phyloP scores from a whole-genome alignment of 2,113 vertebrate genomes.

The Cyphomyrus plagiostoma region DNA sequence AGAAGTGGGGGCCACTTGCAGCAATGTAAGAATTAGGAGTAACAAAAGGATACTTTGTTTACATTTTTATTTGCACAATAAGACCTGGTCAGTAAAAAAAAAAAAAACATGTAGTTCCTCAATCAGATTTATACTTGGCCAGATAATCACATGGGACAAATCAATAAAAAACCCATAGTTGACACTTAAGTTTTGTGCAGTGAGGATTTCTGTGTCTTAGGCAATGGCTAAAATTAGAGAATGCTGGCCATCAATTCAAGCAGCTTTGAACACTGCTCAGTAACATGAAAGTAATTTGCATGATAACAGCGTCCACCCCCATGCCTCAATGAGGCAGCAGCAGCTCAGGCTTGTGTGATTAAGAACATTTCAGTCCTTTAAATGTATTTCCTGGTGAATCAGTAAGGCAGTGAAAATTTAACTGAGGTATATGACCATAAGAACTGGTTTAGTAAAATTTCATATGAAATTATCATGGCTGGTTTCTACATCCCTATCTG shows the following conservation, averaged over 20 bases:
- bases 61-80: constrained; percentile 43
- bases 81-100: constrained; percentile 26
- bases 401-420: constrained; percentile 51
- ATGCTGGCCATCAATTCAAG: neutral
- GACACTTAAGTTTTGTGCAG: constrained; percentile 26
- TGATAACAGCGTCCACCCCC: neutral
- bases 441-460: neutral
- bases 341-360: constrained; percentile 47
- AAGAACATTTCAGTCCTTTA: constrained; percentile 27
- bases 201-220: neutral
- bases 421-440: constrained; percentile 53
- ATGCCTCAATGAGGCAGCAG: constrained; percentile 33
- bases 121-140: constrained; percentile 35
- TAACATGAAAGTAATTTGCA: constrained; percentile 12
- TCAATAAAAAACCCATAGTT: constrained; percentile 18
- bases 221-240: neutral
- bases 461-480: neutral
- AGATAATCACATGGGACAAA: constrained; percentile 42
- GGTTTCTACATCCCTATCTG: constrained; percentile 15
- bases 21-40: neutral
- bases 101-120: constrained; percentile 32
- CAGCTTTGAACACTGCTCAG: neutral
- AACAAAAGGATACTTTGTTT: constrained; percentile 45
- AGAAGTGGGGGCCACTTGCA: neutral
- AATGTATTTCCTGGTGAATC: constrained; percentile 25